These are phyloP conservation scores for Trogon surrucura DNA, from an alignment of 2,113 vertebrate species.

Conservation along the genomic window DNA sequence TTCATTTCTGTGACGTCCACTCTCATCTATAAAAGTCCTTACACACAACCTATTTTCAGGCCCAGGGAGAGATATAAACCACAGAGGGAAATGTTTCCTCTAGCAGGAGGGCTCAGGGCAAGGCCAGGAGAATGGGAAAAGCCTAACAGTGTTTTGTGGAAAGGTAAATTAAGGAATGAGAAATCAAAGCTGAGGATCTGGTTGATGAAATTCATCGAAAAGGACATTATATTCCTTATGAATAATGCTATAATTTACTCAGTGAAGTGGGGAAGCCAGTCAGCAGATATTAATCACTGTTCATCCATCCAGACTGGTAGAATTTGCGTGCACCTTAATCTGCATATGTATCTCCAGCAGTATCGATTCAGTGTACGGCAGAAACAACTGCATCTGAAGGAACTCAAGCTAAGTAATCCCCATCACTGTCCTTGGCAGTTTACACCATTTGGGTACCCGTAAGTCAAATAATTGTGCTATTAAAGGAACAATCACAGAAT, in stretches of 20 bases:
- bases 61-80: not conserved
- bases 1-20: not conserved
- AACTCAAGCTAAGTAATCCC: not conserved
- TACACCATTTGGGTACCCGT: not conserved
- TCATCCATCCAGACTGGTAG: not conserved
- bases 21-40: not conserved
- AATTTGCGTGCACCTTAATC: slow-evolving; percentile 29
- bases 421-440: not conserved
- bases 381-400: slow-evolving; percentile 20
- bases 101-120: not conserved
- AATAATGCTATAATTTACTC: slow-evolving; percentile 15
- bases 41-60: not conserved
- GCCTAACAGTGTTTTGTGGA: not conserved
- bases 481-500: not conserved
- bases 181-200: not conserved
- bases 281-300: slow-evolving; percentile 46
- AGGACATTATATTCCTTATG: not conserved
- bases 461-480: not conserved
- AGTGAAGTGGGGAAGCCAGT: slow-evolving; percentile 33
- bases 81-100: not conserved
- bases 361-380: not conserved
- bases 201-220: slow-evolving; percentile 16
- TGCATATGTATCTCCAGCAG: slow-evolving; percentile 30
- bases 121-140: not conserved
- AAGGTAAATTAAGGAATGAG: not conserved